phyloP scores from a whole-genome alignment of 92 coral and sea anemone species.

The Micromussa lordhowensis region DNA sequence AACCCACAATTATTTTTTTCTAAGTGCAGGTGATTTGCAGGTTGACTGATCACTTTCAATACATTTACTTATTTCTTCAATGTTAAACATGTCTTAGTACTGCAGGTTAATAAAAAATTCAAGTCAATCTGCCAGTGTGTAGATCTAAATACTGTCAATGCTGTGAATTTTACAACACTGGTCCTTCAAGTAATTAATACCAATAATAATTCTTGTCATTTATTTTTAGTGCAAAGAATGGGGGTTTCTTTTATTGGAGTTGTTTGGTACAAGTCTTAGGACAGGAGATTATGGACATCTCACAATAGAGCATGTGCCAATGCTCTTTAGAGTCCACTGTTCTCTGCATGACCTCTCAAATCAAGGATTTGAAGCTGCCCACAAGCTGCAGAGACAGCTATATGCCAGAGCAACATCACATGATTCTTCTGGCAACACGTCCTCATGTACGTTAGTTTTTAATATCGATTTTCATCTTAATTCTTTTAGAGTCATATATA shows the following conservation, averaged over 20 bases:
- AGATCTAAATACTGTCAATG: not conserved
- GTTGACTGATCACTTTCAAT: too few species aligned
- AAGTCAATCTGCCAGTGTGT: too few species aligned
- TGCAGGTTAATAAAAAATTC: too few species aligned
- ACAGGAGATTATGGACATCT: conserved; percentile 54
- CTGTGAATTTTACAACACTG: not conserved
- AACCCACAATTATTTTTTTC: too few species aligned
- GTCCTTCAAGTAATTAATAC: not conserved
- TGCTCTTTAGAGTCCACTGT: conserved; percentile 39
- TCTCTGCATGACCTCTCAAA: conserved; percentile 39
- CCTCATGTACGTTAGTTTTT: conserved; percentile 36
- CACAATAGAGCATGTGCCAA: conserved; percentile 46
- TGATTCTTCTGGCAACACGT: conserved; percentile 26
- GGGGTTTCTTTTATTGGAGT: conserved; percentile 45
- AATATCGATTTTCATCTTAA: conserved; percentile 4
- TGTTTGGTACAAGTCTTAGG: conserved; percentile 49
- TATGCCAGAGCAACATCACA: conserved; percentile 54
- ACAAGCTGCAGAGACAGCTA: conserved; percentile 47
- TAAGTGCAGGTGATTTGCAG: too few species aligned
- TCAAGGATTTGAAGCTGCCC: conserved; percentile 63
- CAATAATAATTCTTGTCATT: not conserved
- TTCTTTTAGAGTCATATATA: not conserved
- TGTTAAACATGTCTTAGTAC: too few species aligned
- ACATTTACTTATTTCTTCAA: too few species aligned
- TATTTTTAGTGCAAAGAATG: conserved; percentile 50